phyloP scores from a whole-genome alignment of 1,140 invertebrate species.

The Drosophila equinoxialis region DNA sequence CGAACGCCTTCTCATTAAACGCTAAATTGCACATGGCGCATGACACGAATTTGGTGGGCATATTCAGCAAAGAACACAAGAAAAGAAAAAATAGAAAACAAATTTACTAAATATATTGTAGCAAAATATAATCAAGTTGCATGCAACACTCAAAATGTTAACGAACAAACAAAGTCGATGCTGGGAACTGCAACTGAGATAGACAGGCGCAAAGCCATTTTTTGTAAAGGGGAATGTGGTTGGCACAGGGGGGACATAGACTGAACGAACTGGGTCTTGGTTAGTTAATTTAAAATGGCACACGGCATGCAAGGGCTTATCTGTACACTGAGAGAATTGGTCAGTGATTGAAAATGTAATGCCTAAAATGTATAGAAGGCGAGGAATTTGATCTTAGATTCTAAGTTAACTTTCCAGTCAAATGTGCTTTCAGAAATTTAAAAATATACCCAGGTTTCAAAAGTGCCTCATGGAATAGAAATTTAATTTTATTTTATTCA shows the following conservation, averaged over 20 bases:
- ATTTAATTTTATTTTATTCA: too few species aligned
- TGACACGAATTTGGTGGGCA: constrained; percentile 69
- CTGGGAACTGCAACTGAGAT: constrained; percentile 19
- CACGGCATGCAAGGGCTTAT: constrained; percentile 44
- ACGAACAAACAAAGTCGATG: constrained; percentile 75
- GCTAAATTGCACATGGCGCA: constrained; percentile 74
- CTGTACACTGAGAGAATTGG: constrained; percentile 23
- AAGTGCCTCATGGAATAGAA: too few species aligned
- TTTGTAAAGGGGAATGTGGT: too few species aligned
- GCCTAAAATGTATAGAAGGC: too few species aligned
- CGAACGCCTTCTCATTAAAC: constrained; percentile 80
- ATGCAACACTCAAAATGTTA: constrained; percentile 72
- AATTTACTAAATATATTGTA: constrained; percentile 68
- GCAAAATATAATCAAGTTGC: constrained; percentile 45
- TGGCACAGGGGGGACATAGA: not conserved
- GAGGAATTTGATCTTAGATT: too few species aligned
- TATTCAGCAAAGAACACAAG: constrained; percentile 31
- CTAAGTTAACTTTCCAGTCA: too few species aligned
- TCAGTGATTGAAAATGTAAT: not conserved
- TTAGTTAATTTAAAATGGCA: constrained; percentile 64
- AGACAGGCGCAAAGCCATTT: not conserved
- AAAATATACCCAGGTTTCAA: too few species aligned
- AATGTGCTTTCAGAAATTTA: too few species aligned
- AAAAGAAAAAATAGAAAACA: constrained; percentile 40
- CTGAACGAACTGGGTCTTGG: constrained; percentile 43